phyloP scores from a whole-genome alignment of 1,140 invertebrate genomes.

The Cherax destructor region DNA sequence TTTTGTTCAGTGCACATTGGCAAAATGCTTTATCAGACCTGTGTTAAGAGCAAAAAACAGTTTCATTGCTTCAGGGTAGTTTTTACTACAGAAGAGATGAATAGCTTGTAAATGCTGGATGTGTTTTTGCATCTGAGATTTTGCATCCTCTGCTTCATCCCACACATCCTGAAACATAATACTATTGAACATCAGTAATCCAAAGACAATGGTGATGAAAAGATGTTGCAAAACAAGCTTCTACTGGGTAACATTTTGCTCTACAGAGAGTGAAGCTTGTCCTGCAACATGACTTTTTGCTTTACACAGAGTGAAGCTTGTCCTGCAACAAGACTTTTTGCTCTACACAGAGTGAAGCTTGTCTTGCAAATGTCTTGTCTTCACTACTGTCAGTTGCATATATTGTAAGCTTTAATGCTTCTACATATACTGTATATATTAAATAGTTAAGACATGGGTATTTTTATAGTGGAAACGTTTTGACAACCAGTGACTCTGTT shows the following conservation, averaged over 20 bases:
- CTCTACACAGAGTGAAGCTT: not conserved
- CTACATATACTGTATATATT: too few species aligned
- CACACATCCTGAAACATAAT: constrained; percentile 84
- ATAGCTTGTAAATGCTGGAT: constrained; percentile 94
- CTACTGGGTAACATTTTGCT: not conserved
- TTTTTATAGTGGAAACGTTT: too few species aligned
- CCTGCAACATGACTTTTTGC: too few species aligned
- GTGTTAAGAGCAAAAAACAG: constrained; percentile 81
- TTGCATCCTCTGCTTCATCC: constrained; percentile 87
- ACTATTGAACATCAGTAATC: constrained; percentile 33
- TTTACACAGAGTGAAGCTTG: not conserved
- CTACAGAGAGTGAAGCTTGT: not conserved
- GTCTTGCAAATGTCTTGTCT: too few species aligned
- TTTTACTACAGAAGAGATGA: constrained; percentile 91
- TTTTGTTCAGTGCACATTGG: too few species aligned
- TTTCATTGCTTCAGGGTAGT: constrained; percentile 92
- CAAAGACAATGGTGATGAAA: constrained; percentile 30
- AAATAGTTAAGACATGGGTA: too few species aligned
- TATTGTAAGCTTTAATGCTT: too few species aligned
- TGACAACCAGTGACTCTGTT: too few species aligned
- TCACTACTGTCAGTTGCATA: too few species aligned
- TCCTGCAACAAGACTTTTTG: too few species aligned
- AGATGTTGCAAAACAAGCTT: not conserved
- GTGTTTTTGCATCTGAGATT: constrained; percentile 86
- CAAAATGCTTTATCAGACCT: not conserved